Evolutionary conservation across 2,113 vertebrate genomes (phyloP), one percentile per base, ranked within the genome.

Genomic region (Paedocypris sp.): DNA sequence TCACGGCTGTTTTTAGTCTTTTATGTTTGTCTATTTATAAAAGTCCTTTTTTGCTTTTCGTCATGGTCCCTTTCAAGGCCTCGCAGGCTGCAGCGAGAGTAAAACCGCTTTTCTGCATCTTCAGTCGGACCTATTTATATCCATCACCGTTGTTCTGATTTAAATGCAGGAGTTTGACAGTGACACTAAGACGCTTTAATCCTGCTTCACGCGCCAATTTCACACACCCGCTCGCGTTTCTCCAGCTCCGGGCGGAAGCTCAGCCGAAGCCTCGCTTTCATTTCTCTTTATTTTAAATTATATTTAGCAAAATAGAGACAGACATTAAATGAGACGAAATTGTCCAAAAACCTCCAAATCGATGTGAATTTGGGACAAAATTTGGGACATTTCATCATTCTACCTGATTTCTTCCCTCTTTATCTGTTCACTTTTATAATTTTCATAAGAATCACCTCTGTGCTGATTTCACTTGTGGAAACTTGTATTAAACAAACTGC

Each of bases 41-140:
- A 42, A 11, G 15, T 6, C 7, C 25, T 19, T 57, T 48, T 48
- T 57, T 57, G 19, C 53, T 11, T 43, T 57, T 32, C 16, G 38
- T 31, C 25, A 41, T 54, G 38, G 52, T 54, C 26, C 53, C 23
- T 28, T 57, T 42, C 26, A 13, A 18, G 25, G 25, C 38, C 53
- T 12, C 12, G 18, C 41, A 57, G 18, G 53, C 38, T 57, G 38
- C 11, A 12, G 6, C 53, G 5, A 11, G 36, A 57, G 31, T 41
- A 43, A 43, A 57, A 57, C 36, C 36, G 8, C n/a, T 36, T 60
- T 49, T 23, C 15, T 31, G 15, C 9, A 29, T 41, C 7, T 51
- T 25, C 15, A 36, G 6, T 23, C 28, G 35, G 18, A 35, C 61
- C 66, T 77, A 64, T 79, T 76, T 77, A 60, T 76, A 70, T 67